Conservation (phyloP, 2,113 vertebrate species). For the Dromas ardeola region DNA sequence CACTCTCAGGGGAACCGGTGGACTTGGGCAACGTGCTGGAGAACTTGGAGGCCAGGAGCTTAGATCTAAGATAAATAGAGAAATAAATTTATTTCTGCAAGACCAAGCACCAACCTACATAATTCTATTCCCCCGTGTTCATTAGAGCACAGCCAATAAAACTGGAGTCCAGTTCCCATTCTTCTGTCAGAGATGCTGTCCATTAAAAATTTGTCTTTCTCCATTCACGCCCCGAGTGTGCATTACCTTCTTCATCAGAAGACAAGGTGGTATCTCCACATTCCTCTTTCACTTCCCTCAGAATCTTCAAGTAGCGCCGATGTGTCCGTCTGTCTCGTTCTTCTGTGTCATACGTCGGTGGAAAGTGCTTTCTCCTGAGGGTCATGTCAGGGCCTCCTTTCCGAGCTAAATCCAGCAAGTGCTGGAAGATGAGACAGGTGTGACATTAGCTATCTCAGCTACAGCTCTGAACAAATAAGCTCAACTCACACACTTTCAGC, state of each 20-base stretch:
- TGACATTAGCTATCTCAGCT: background rate
- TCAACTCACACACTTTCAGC: background rate
- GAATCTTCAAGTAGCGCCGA: conserved; percentile 86
- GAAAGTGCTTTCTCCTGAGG: conserved; percentile 75
- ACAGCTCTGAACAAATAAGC: background rate
- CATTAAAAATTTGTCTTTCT: background rate
- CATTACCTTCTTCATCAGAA: conserved; percentile 93
- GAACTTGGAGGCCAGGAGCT: conserved; percentile 85
- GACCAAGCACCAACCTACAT: background rate
- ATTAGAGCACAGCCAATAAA: background rate
- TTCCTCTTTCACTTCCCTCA: conserved; percentile 92
- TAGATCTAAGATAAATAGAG: conserved; percentile 78
- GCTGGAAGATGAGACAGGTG: conserved; percentile 59
- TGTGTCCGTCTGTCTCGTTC: conserved; percentile 85
- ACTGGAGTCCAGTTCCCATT: background rate
- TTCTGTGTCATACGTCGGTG: conserved; percentile 74
- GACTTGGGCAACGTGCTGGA: conserved; percentile 81
- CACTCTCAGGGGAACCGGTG: conserved; percentile 86
- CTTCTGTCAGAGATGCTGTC: background rate
- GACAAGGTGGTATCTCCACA: conserved; percentile 91
- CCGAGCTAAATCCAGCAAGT: conserved; percentile 87
- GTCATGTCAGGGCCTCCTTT: conserved; percentile 85
- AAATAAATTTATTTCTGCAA: conserved; percentile 29
- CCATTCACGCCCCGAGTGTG: background rate
- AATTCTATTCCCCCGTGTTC: background rate